Base-by-base conservation (phyloP, 2,888 invertebrate species). In the Epirrhoe alternata region DNA sequence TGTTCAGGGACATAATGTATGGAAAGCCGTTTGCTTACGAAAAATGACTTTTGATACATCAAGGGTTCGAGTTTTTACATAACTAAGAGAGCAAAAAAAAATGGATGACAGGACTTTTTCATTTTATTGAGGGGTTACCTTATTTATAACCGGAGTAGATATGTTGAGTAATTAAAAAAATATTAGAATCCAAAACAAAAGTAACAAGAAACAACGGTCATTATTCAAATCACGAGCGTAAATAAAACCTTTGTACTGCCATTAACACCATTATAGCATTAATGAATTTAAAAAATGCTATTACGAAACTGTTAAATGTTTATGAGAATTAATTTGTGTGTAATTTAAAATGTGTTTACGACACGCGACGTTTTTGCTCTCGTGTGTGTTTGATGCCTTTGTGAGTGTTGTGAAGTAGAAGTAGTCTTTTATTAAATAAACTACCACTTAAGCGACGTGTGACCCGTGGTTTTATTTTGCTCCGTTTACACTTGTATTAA, bases 221-320 rank as follows among this genome's bases (percentile, higher is more conserved):
- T 84, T 82, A 86, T 86, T 88, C 85, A 84, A 86, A 89, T 88
- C 86, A 86, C 82, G 85, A 83, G 86, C 80, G 80, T 83, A 83
- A 87, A 89, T 87, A 88, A 87, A 87, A 86, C 74, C 82, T 82
- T 90, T 86, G 87, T 84, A 77, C 81, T 77, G 78, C 85, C 84
- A 86, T 90, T 86, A 84, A 72, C 77, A 77, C 80, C 80, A 85
- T 89, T 87, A 88, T 83, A 82, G 80, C 73, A 72, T 82, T 84
- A 87, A 89, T 89, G 86, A 88, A 89, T 89, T 86, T 83, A 84
- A 88, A 87, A 84, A 80, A 83, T 80, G 80, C 82, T 80, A 78
- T 81, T 76, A 83, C 78, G 71, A 54, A 61, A 66, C 76, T 77
- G 77, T 80, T 82, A 77, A 86, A 85, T 84, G 83, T 86, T 84